Percentiles rank a stretch among this genome's conserved stretches.
Evolutionary conservation across 2,113 vertebrate genomes (phyloP).

Genomic region (Verasper variegatus): DNA sequence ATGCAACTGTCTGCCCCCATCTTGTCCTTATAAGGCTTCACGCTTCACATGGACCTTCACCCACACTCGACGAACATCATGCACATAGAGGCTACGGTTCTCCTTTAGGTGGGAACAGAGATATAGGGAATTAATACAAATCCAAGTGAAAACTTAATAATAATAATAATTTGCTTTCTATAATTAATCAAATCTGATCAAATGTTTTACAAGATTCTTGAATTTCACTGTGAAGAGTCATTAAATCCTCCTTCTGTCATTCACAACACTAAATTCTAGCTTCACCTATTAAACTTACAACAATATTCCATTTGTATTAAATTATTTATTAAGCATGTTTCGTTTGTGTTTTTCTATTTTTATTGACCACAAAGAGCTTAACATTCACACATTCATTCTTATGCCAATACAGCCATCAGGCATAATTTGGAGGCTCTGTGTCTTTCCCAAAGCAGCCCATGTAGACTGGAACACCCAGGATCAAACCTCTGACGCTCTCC

Average conservation of each 20-base stretch:
- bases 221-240: background rate
- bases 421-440: too few relatives aligned
- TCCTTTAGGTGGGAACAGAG: conserved; percentile 24
- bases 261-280: background rate
- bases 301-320: background rate
- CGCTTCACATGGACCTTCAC: conserved; percentile 31
- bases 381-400: too few relatives aligned
- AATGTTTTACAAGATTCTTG: background rate
- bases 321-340: too few relatives aligned
- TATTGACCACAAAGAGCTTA: too few relatives aligned
- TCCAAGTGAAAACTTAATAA: too few relatives aligned
- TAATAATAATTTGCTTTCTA: too few relatives aligned
- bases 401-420: too few relatives aligned
- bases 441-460: background rate
- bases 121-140: background rate
- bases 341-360: too few relatives aligned
- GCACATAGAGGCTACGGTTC: conserved; percentile 19
- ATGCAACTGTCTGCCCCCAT: conserved; percentile 9
- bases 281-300: background rate
- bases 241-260: background rate
- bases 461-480: background rate
- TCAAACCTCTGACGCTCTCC: background rate
- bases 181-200: background rate
- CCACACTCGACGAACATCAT: conserved; percentile 23
- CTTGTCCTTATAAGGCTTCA: conserved; percentile 15